Evolutionary conservation across 2,888 invertebrate species (phyloP).

Genomic region (Dromius quadrimaculatus): DNA sequence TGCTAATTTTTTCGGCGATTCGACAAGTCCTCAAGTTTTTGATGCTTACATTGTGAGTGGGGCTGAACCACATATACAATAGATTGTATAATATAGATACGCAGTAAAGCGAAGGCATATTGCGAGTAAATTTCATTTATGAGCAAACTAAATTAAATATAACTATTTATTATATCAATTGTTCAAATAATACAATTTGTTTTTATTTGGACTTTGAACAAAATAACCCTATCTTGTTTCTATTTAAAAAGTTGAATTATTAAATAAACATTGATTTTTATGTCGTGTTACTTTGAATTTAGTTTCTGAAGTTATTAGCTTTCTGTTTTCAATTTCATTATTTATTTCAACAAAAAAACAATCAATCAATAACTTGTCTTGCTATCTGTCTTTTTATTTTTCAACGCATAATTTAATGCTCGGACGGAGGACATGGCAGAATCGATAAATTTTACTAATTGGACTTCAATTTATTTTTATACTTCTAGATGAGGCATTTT

Average conservation of each 20-base stretch:
- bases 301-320: slow-evolving; percentile 22
- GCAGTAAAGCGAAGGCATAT: too few relatives aligned
- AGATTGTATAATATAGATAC: too few relatives aligned
- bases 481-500: not conserved
- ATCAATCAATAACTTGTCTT: slow-evolving; percentile 26
- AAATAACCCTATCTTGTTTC: slow-evolving; percentile 5
- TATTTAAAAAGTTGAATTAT: not conserved
- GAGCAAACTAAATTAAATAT: not conserved
- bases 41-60: too few relatives aligned
- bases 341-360: slow-evolving; percentile 23
- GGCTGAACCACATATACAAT: too few relatives aligned
- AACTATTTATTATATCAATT: slow-evolving; percentile 3
- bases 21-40: too few relatives aligned
- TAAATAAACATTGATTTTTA: slow-evolving; percentile 5
- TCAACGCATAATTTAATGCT: slow-evolving; percentile 26
- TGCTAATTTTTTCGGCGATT: too few relatives aligned
- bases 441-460: slow-evolving; percentile 19
- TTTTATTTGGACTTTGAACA: slow-evolving; percentile 7
- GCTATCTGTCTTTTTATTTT: slow-evolving; percentile 21
- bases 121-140: slow-evolving; percentile 2
- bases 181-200: not conserved
- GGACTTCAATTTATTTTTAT: slow-evolving; percentile 9
- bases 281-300: not conserved
- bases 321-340: slow-evolving; percentile 16
- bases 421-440: not conserved